Percentiles rank a stretch among this genome's conserved stretches.
These are phyloP conservation scores for Cebuella pygmaea DNA, from an alignment of 2,797 vertebrate species.

Conservation along the genomic window DNA sequence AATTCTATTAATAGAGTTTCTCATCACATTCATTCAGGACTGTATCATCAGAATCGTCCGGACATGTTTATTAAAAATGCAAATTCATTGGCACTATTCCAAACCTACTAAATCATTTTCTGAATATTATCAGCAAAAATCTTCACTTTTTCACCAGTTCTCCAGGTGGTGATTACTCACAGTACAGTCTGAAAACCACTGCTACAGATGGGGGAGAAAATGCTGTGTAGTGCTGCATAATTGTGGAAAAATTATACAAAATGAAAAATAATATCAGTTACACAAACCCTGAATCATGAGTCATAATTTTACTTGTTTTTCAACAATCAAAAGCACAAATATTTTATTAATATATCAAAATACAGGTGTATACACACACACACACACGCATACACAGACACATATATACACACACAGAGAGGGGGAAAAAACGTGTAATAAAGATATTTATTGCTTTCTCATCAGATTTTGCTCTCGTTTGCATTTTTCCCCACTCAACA, in stretches of 20 bases:
- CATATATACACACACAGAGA: background rate
- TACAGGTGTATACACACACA: background rate
- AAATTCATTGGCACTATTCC: background rate
- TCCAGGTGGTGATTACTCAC: background rate
- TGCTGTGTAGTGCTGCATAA: background rate
- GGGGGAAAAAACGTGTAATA: background rate
- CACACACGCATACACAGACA: accelerated
- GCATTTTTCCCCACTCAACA: background rate
- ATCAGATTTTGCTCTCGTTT: background rate
- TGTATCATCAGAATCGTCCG: background rate
- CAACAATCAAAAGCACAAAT: background rate
- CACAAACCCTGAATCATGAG: background rate
- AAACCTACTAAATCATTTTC: background rate
- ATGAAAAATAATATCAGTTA: background rate
- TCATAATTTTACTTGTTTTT: background rate
- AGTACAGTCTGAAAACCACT: background rate
- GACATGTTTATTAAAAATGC: background rate
- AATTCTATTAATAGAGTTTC: background rate
- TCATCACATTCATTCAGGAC: background rate
- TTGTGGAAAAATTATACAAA: background rate
- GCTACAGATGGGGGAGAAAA: background rate
- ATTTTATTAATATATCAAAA: background rate
- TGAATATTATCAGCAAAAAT: background rate
- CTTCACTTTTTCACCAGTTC: background rate
- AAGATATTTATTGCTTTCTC: background rate